Evolutionary conservation across 2,888 invertebrate species (phyloP).

Genomic region (Amorpha juglandis): DNA sequence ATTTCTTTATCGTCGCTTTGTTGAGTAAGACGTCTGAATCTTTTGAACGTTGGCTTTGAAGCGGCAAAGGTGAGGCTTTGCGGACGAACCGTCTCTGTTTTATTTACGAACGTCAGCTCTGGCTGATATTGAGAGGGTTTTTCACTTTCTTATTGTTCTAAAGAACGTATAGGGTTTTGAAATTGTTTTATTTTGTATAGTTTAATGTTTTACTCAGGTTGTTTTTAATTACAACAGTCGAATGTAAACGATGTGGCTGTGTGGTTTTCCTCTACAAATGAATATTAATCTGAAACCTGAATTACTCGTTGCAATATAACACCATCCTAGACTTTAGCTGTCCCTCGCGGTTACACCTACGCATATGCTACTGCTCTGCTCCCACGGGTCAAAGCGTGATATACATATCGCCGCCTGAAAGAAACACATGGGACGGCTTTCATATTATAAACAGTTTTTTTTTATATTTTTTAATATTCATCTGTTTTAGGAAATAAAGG

Average conservation of each 20-base stretch:
- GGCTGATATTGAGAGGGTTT: not conserved
- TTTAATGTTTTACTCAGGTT: not conserved
- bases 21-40: constrained; percentile 42
- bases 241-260: no score
- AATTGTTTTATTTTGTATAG: not conserved
- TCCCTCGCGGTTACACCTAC: no score
- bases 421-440: not conserved
- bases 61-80: constrained; percentile 5
- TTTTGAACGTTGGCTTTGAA: constrained; percentile 28
- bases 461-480: constrained; percentile 36
- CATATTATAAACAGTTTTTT: constrained; percentile 23
- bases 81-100: not conserved
- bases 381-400: no score
- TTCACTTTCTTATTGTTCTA: not conserved
- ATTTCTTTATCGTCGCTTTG: constrained; percentile 52
- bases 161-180: not conserved
- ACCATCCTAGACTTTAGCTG: no score
- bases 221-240: no score
- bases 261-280: no score
- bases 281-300: no score
- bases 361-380: no score
- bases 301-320: no score
- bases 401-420: no score
- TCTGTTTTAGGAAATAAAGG: constrained; percentile 30
- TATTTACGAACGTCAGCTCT: not conserved